Evolutionary conservation across 2,113 vertebrate genomes (phyloP).

Genomic region (Eclectus roratus): DNA sequence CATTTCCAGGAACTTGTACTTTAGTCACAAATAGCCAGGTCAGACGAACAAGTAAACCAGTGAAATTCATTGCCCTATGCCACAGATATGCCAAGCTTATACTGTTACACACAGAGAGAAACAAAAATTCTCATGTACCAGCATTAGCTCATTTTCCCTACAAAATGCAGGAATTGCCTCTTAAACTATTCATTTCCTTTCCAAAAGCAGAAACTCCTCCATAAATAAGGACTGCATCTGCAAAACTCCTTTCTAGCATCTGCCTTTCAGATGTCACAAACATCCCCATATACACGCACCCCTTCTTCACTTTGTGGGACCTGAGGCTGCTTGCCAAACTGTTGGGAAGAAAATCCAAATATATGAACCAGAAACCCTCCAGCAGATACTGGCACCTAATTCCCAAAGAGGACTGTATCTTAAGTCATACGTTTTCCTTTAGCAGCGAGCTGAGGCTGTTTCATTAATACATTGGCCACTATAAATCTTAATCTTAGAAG

Average conservation of each 20-base stretch:
- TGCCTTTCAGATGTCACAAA: not conserved
- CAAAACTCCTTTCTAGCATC: not conserved
- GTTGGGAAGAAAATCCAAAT: not conserved
- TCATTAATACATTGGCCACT: not conserved
- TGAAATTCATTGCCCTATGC: not conserved
- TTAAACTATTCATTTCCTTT: not conserved
- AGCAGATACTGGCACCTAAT: not conserved
- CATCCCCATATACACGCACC: not conserved
- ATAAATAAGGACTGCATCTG: not conserved
- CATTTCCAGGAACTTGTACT: not conserved
- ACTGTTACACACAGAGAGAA: not conserved
- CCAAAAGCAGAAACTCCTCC: not conserved
- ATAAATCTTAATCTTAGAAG: not conserved
- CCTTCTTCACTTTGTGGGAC: not conserved
- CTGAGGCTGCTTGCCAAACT: not conserved
- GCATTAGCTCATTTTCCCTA: not conserved
- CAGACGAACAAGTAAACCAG: not conserved
- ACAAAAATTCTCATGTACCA: not conserved
- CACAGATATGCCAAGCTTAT: not conserved
- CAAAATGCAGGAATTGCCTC: not conserved
- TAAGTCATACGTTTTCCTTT: not conserved
- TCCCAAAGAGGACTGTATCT: not conserved
- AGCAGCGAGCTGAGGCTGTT: not conserved
- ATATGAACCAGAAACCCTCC: not conserved
- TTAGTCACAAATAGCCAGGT: not conserved